Conservation (phyloP, 2,113 vertebrate species). For the Struthidea cinerea region DNA sequence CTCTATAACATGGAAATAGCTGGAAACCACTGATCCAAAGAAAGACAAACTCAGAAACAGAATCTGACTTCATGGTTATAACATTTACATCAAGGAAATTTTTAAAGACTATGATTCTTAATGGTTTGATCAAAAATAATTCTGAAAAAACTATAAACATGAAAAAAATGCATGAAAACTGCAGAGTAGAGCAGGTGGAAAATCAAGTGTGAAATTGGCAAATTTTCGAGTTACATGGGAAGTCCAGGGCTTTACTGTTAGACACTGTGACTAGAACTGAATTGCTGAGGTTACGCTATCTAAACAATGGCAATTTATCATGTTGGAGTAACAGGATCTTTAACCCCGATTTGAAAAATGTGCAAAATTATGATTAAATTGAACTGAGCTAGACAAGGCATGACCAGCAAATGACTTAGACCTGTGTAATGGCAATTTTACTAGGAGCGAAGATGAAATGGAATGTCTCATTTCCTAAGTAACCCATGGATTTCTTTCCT, state of each 20-base stretch:
- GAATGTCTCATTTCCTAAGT: neutral
- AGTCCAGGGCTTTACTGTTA: conserved; percentile 4
- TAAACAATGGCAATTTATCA: conserved; percentile 7
- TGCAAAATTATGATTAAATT: conserved; percentile 24
- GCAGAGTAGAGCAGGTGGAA: neutral
- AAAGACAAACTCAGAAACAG: neutral
- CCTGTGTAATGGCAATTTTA: neutral
- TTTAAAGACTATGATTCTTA: neutral
- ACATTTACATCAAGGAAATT: neutral
- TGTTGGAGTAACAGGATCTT: neutral
- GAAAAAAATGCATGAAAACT: neutral
- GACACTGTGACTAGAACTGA: neutral
- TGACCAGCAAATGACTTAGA: neutral
- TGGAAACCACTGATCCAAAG: neutral
- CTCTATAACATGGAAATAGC: neutral
- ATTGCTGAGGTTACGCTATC: neutral
- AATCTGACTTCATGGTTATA: neutral
- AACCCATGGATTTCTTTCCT: neutral
- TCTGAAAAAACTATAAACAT: neutral
- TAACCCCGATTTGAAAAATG: neutral
- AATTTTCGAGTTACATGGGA: neutral
- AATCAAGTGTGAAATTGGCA: conserved; percentile 46
- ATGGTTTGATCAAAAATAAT: neutral
- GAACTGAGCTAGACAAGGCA: neutral
- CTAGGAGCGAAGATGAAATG: neutral